Evolutionary conservation across 2,113 vertebrate genomes (phyloP).

Genomic region (Piprites chloris): DNA sequence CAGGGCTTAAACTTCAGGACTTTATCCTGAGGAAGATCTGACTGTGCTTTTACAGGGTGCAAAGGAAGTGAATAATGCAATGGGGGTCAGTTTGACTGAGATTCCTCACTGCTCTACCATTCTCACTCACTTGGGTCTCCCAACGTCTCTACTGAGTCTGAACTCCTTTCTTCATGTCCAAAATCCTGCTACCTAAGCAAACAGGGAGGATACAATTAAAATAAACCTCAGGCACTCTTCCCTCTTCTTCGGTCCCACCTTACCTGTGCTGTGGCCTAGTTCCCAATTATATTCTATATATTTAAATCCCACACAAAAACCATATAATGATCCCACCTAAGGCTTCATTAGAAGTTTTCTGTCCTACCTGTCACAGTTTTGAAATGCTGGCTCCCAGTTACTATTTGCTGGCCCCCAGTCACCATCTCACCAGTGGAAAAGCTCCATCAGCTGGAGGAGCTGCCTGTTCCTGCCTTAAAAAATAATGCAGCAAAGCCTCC

Average conservation of each 20-base stretch:
- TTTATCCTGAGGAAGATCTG: background rate
- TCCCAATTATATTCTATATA: background rate
- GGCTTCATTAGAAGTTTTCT: background rate
- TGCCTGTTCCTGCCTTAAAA: background rate
- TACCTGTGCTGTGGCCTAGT: fast-evolving
- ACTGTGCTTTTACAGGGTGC: background rate
- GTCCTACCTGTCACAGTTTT: no score
- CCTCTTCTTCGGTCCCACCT: background rate
- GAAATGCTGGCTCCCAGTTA: background rate
- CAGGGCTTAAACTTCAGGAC: background rate
- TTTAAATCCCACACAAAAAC: background rate
- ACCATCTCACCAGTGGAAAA: background rate
- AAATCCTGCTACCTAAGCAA: background rate
- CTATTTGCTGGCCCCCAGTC: background rate
- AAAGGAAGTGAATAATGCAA: background rate
- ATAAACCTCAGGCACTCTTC: background rate
- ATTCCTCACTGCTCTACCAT: background rate
- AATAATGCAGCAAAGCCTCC: background rate
- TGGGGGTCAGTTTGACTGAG: background rate
- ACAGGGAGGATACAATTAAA: background rate
- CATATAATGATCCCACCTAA: background rate
- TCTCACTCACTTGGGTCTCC: background rate
- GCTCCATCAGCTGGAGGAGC: background rate
- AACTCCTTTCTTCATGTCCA: background rate
- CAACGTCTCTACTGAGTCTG: background rate